These are phyloP conservation scores for Darevskia nairensis DNA, from an alignment of 2,797 vertebrate species.

Conservation along the genomic window DNA sequence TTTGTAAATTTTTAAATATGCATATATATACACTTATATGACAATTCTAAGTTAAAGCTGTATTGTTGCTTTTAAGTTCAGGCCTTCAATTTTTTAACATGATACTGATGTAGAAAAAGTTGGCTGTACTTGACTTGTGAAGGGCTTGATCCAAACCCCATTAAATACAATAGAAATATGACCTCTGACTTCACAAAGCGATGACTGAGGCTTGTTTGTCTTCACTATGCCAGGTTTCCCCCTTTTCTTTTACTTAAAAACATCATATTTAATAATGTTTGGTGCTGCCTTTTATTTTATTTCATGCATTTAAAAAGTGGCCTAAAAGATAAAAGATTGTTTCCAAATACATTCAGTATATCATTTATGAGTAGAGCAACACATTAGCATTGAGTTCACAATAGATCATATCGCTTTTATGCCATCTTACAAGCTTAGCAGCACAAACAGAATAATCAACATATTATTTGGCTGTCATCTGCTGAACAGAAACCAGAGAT, in stretches of 20 bases:
- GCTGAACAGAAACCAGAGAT: constrained; percentile 93
- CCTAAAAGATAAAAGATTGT: constrained; percentile 83
- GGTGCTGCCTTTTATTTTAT: constrained; percentile 76
- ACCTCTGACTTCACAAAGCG: background rate
- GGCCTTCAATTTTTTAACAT: constrained; percentile 22
- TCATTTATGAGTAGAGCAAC: constrained; percentile 81
- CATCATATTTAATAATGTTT: constrained; percentile 75
- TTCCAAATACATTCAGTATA: constrained; percentile 78
- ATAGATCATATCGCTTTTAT: constrained; percentile 84
- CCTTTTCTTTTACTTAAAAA: constrained; percentile 61
- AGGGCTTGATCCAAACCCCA: background rate
- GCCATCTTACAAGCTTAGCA: constrained; percentile 84
- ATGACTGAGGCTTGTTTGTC: background rate
- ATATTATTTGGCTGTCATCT: constrained; percentile 93
- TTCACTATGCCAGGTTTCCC: constrained; percentile 62
- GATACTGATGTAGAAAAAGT: constrained; percentile 58
- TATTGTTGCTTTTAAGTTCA: background rate
- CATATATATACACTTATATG: background rate
- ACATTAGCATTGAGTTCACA: constrained; percentile 82
- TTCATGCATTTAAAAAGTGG: constrained; percentile 78
- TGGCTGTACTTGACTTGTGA: constrained; percentile 49
- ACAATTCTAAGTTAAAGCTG: background rate
- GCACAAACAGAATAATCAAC: constrained; percentile 90
- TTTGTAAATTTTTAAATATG: background rate
- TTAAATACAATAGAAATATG: background rate